Percentiles rank a stretch among this genome's conserved stretches.
Conservation (phyloP, 2,888 invertebrate species). For the Tenthredo amoena region DNA sequence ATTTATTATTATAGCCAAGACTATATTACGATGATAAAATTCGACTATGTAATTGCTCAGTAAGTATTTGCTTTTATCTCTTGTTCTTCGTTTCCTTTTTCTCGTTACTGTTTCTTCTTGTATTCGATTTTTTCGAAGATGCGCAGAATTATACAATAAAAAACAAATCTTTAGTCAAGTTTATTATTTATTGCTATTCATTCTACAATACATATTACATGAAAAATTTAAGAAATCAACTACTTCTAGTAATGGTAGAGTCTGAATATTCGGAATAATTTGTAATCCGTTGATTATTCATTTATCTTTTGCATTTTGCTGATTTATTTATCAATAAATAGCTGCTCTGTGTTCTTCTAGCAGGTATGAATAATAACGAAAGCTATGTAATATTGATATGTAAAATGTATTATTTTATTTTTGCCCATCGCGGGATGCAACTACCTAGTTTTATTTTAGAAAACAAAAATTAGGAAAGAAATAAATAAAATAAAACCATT, state of each 20-base stretch:
- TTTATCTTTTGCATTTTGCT: not conserved
- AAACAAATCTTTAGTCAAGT: not conserved
- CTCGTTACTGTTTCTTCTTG: not conserved
- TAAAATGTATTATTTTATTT: not conserved
- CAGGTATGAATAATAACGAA: not conserved
- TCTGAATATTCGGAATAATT: too few relatives aligned
- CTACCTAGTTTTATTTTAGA: not conserved
- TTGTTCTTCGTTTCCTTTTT: not conserved
- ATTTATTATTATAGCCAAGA: conserved; percentile 1
- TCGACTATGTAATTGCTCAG: not conserved
- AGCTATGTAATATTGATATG: not conserved
- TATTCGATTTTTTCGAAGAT: not conserved
- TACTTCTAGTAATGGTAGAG: too few relatives aligned
- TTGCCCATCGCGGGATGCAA: not conserved
- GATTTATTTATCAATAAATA: not conserved
- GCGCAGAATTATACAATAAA: not conserved
- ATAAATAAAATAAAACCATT: not conserved
- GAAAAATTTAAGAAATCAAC: too few relatives aligned
- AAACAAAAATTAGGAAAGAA: not conserved
- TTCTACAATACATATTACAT: too few relatives aligned
- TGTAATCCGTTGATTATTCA: not conserved
- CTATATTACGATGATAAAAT: not conserved
- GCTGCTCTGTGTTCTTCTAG: not conserved
- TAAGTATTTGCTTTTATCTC: not conserved
- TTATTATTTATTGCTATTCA: not conserved